Evolutionary conservation across 2,888 invertebrate genomes (phyloP).

Genomic region (Rhagophthalmus giganteus): DNA sequence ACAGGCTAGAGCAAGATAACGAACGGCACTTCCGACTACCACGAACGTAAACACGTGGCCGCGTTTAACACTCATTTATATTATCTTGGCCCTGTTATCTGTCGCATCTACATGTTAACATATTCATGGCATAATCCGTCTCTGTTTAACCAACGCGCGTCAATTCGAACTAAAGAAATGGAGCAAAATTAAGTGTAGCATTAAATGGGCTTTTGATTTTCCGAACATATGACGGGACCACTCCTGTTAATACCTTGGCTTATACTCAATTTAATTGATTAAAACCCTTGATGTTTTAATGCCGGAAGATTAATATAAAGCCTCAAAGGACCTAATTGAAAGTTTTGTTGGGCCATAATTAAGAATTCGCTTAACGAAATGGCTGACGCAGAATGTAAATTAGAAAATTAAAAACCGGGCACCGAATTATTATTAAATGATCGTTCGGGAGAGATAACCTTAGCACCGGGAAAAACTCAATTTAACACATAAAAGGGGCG

Average conservation of each 20-base stretch:
- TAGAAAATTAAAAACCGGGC: constrained; percentile 16
- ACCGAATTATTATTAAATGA: constrained; percentile 7
- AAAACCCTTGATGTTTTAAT: constrained; percentile 30
- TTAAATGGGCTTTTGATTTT: constrained; percentile 29
- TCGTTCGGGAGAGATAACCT: neutral
- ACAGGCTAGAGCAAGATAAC: constrained; percentile 2
- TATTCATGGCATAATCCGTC: constrained; percentile 26
- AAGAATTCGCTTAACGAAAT: constrained; percentile 28
- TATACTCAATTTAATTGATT: constrained; percentile 29
- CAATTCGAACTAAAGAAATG: constrained; percentile 15
- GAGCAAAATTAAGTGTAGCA: constrained; percentile 22
- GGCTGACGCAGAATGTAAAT: constrained; percentile 10
- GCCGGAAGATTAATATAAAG: constrained; percentile 25
- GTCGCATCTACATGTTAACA: constrained; percentile 32
- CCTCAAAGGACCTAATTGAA: constrained; percentile 27
- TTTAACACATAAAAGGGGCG: constrained; percentile 37
- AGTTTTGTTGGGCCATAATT: constrained; percentile 25
- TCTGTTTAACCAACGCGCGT: constrained; percentile 7
- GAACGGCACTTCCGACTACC: constrained; percentile 30
- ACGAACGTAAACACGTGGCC: constrained; percentile 42
- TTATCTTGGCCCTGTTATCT: constrained; percentile 41
- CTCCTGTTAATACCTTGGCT: constrained; percentile 23
- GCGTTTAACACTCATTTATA: constrained; percentile 50
- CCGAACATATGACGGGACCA: constrained; percentile 20
- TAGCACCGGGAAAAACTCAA: constrained; percentile 16